Base-by-base conservation (phyloP, 1,140 invertebrate species). In the Artemia franciscana region DNA sequence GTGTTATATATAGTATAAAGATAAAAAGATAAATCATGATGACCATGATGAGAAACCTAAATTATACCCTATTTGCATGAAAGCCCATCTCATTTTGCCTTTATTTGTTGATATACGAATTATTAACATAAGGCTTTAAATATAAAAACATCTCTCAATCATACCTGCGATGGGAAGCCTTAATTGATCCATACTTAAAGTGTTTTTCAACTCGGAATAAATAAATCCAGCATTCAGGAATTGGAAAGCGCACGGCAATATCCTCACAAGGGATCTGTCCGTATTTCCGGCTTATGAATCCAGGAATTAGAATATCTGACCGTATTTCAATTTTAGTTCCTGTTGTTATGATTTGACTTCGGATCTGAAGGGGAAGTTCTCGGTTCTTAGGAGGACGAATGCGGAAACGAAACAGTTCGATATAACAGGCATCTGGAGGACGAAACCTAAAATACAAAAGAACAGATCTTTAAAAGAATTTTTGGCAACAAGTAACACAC, bases 211-310 rank as follows among this genome's bases (percentile, higher is more conserved):
- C 91, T 64, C 96, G 80, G 75, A 99, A 98, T 68, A 97, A 78
- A 74, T 99, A 99, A 68, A 98, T 92, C 96, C 96, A 99, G 69
- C 87, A 89, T 75, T 99, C 95, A 24, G 96, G 96, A 66, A 99
- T 91, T 4, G 94, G 93, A 73, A 98, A 95, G 61, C 91, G 79
- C 39, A 99, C 86, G 70, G 88, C 85, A 56, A 99, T 93, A 75
- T 99, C 93, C 76, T 97, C 91, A 75, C 93, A 97, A 58, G 91
- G 95, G 66, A 98, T 84, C 72, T 89, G 87, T 5, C 93, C 91
- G 59, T 94, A 78, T 75, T 92, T 92, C 69, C 92, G 82, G 63
- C 90, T 94, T 30, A 88, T 85, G 73, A 95, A 97, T 15, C 93
- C 94, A 12, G 94, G 94, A 28, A 98, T 92, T 66, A 98, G 75